These are phyloP conservation scores for Lateolabrax maculatus DNA, from an alignment of 2,797 vertebrate species.

Conservation along the genomic window DNA sequence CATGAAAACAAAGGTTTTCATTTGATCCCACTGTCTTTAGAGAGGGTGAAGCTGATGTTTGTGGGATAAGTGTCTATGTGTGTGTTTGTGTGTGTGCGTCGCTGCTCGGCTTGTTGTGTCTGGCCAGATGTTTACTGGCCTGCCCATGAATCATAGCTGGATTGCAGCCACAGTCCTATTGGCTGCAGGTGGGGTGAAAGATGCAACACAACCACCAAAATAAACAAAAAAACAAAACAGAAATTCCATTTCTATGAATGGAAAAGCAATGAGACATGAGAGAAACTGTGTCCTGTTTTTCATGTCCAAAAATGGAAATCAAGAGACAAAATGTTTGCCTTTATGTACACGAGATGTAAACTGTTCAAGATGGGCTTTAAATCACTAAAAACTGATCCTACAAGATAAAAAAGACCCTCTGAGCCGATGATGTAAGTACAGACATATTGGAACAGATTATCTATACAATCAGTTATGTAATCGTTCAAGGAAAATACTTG, in stretches of 20 bases:
- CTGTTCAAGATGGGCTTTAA: constrained; percentile 44
- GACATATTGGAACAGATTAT: constrained; percentile 1
- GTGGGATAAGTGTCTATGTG: not conserved
- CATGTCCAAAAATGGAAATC: constrained; percentile 58
- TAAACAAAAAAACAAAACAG: too few relatives aligned
- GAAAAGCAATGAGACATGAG: constrained; percentile 32
- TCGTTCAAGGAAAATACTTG: constrained; percentile 85
- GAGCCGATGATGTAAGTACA: not conserved
- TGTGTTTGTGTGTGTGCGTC: constrained; percentile 3
- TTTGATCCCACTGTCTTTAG: constrained; percentile 25
- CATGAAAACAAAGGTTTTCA: constrained; percentile 13
- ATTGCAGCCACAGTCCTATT: constrained; percentile 48
- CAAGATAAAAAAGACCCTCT: not conserved
- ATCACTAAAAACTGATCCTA: not conserved
- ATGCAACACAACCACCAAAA: constrained; percentile 40
- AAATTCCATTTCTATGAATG: constrained; percentile 36
- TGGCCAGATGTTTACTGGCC: constrained; percentile 61
- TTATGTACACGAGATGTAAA: constrained; percentile 54
- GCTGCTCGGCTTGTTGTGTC: constrained; percentile 50
- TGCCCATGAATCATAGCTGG: constrained; percentile 62
- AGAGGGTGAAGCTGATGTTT: not conserved
- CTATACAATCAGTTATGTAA: not conserved
- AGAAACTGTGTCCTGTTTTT: constrained; percentile 27
- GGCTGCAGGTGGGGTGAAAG: constrained; percentile 65
- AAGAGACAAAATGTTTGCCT: constrained; percentile 48